Evolutionary conservation across 2,888 invertebrate species (phyloP).

Genomic region (Pyrgus malvae): DNA sequence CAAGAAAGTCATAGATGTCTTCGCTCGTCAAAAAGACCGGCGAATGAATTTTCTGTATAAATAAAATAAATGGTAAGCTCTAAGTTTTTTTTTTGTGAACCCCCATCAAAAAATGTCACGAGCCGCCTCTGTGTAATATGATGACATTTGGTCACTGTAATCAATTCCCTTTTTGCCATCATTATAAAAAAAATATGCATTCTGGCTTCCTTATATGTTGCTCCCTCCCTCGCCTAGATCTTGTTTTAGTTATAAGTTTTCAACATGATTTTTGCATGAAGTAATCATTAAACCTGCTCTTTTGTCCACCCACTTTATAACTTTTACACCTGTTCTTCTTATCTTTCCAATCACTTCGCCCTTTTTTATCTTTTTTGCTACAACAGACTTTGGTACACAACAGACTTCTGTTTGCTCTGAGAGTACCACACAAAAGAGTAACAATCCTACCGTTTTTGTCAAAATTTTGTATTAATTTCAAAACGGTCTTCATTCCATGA

Average conservation of each 20-base stretch:
- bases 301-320: background rate
- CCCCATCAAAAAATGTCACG: too few species aligned
- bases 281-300: background rate
- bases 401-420: background rate
- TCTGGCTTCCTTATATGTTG: background rate
- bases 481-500: background rate
- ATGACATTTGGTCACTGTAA: too few species aligned
- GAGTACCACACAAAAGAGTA: background rate
- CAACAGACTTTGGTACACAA: background rate
- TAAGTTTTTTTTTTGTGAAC: too few species aligned
- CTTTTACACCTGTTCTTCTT: background rate
- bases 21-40: too few species aligned
- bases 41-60: too few species aligned
- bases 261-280: background rate
- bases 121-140: too few species aligned
- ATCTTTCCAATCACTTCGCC: background rate
- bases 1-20: too few species aligned
- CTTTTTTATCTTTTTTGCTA: background rate
- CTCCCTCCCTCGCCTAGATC: background rate
- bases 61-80: too few species aligned
- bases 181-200: background rate
- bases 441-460: background rate
- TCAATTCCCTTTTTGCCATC: slow-evolving; percentile 27
- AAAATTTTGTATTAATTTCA: too few species aligned
- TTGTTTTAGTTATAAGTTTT: background rate